A percentile compares a stretch with the other conserved stretches of the same genome.
Evolutionary conservation across 2,797 vertebrate species (phyloP).

Genomic region (Dicrostonyx torquatus): DNA sequence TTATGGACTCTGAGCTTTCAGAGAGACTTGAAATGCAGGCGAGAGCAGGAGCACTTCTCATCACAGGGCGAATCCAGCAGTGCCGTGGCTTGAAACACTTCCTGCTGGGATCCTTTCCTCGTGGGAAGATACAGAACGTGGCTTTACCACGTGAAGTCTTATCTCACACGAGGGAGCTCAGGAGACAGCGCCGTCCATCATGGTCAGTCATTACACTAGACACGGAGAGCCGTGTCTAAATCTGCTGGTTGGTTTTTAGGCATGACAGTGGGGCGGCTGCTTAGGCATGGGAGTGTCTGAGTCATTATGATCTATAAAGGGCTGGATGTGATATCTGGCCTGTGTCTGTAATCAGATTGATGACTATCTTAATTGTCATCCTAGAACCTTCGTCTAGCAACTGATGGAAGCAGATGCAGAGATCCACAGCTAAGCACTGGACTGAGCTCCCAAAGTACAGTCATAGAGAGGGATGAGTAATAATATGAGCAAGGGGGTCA

Average conservation of each 20-base stretch:
- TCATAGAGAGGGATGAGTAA: too few species aligned
- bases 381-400: too few species aligned
- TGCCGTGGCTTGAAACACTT: not conserved
- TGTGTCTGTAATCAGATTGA: too few species aligned
- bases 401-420: too few species aligned
- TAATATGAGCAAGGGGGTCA: too few species aligned
- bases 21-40: not conserved
- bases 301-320: not conserved
- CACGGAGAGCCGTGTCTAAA: not conserved
- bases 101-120: slow-evolving; percentile 8
- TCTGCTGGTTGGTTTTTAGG: not conserved
- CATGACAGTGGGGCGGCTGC: not conserved
- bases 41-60: not conserved
- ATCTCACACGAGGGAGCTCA: not conserved
- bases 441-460: too few species aligned
- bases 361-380: too few species aligned
- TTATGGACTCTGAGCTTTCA: not conserved
- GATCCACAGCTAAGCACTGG: too few species aligned
- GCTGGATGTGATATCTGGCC: not conserved
- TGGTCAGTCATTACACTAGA: not conserved
- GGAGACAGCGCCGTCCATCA: not conserved
- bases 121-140: not conserved
- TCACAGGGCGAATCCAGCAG: not conserved
- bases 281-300: not conserved
- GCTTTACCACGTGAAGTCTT: not conserved